A percentile compares a stretch with the other conserved stretches of the same genome.
These are phyloP conservation scores for Linepithema humile DNA, from an alignment of 1,140 invertebrate genomes.

Conservation along the genomic window DNA sequence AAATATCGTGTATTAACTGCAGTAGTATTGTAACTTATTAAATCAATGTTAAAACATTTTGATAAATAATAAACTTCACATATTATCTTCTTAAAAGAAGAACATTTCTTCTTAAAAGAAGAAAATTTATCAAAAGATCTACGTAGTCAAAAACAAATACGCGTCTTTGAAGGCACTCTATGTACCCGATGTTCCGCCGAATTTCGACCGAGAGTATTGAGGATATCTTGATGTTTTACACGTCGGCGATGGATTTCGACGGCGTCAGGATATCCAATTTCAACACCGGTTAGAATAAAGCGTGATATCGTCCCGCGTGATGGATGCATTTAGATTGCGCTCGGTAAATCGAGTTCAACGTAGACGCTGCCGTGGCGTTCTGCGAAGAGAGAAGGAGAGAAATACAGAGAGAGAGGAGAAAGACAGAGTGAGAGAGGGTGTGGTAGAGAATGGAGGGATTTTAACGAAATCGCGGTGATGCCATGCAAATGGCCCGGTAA, in stretches of 20 bases:
- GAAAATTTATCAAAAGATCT: not conserved
- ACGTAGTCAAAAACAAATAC: not conserved
- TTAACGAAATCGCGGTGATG: constrained; percentile 80
- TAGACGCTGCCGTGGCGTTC: constrained; percentile 38
- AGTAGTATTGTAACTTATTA: not conserved
- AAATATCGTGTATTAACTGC: not conserved
- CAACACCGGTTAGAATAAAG: constrained; percentile 61
- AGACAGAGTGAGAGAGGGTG: constrained; percentile 53
- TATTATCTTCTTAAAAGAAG: not conserved
- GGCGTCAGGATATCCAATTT: constrained; percentile 55
- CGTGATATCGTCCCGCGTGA: constrained; percentile 55
- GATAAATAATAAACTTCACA: not conserved
- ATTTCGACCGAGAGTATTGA: constrained; percentile 14
- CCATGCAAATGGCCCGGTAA: constrained; percentile 83
- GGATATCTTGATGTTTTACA: constrained; percentile 33
- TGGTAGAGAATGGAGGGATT: constrained; percentile 64
- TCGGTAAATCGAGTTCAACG: constrained; percentile 71
- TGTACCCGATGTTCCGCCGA: not conserved
- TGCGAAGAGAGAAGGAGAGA: constrained; percentile 50
- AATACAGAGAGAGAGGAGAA: constrained; percentile 47
- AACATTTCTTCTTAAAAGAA: no score
- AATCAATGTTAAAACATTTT: not conserved
- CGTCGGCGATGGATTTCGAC: constrained; percentile 39
- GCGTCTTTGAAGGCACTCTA: not conserved
- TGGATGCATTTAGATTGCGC: constrained; percentile 73